Base-by-base conservation (phyloP, 1,140 invertebrate species). In the Cecropterus lyciades region DNA sequence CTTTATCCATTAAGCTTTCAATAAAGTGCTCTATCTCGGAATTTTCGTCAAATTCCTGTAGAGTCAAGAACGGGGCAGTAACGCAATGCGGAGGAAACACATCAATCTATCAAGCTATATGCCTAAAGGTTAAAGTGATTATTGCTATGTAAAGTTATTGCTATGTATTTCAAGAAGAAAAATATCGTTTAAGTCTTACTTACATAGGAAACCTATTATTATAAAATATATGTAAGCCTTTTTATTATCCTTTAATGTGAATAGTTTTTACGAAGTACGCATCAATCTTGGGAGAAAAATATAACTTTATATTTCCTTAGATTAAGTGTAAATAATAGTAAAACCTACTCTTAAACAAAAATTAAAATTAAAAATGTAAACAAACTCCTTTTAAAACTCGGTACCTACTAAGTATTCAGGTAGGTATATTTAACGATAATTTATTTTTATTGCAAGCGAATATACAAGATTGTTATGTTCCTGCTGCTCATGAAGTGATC, bases 1-100 rank as follows among this genome's bases (percentile, higher is more conserved):
- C 52, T 16, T 17, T n/a, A 55, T 14, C 7, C 33, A 20, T 55
- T 55, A 43, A 55, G 30, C 33, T 27, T 40, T 40, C 33, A 40
- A 40, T 17, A n/a, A 40, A 40, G 40, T n/a, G 40, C 40, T 14
- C 40, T 14, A 43, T 43, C n/a, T 5, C 13, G 14, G n/a, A 14
- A 43, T 43, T 14, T 13, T 14, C 10, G 11, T 43, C 7, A 43
- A 13, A 37, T 37, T 37, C 9, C n/a, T 37, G 33, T 37, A n/a
- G 10, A 37, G 33, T n/a, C 9, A 37, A n/a, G 33, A 37, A 37
- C 33, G 10, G 1, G 33, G 1, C 10, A 10, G 33, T 7, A 11
- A 37, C 33, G 33, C 33, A n/a, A 11, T 37, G 33, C 33, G 10
- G 33, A 1, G 3, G 33, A 33, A 1, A n/a, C 33, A n/a, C 33